These are phyloP conservation scores for Siphonodentalium dalli DNA, from an alignment of 2,888 invertebrate species.

Conservation along the genomic window DNA sequence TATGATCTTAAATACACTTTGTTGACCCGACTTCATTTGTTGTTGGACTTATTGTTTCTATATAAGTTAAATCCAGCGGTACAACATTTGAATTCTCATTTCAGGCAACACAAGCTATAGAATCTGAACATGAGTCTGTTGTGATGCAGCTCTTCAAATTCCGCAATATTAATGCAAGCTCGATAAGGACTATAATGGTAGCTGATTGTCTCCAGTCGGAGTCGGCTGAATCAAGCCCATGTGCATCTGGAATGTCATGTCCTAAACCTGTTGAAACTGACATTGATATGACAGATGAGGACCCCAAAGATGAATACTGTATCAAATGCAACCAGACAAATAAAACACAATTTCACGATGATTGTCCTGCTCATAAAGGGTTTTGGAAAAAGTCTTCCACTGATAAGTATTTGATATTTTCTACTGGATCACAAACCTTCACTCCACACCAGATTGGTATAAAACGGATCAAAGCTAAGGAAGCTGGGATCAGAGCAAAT, in stretches of 20 bases:
- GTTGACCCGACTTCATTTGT: too few relatives aligned
- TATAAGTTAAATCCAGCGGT: too few relatives aligned
- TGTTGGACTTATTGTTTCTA: too few relatives aligned
- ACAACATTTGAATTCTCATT: conserved; percentile 18
- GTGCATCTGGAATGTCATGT: too few relatives aligned
- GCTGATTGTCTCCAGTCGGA: conserved; percentile 76
- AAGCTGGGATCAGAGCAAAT: conserved; percentile 28
- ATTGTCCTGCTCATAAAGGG: too few relatives aligned
- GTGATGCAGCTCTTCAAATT: conserved; percentile 68
- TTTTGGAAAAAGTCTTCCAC: conserved; percentile 1
- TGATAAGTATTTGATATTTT: conserved; percentile 81
- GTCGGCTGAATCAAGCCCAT: too few relatives aligned
- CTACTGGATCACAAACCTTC: conserved; percentile 82
- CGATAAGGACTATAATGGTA: conserved; percentile 79
- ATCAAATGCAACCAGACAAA: too few relatives aligned
- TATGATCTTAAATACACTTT: too few relatives aligned
- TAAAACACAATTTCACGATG: too few relatives aligned
- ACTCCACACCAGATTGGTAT: conserved; percentile 83
- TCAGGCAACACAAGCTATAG: conserved; percentile 78
- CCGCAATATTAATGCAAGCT: conserved; percentile 80
- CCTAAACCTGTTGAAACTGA: too few relatives aligned
- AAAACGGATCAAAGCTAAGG: conserved; percentile 73
- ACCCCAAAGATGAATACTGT: too few relatives aligned
- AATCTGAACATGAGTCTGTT: conserved; percentile 80
- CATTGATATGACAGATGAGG: too few relatives aligned